Evolutionary conservation across 2,888 invertebrate species (phyloP).

Genomic region (Dicyrtomina minuta): DNA sequence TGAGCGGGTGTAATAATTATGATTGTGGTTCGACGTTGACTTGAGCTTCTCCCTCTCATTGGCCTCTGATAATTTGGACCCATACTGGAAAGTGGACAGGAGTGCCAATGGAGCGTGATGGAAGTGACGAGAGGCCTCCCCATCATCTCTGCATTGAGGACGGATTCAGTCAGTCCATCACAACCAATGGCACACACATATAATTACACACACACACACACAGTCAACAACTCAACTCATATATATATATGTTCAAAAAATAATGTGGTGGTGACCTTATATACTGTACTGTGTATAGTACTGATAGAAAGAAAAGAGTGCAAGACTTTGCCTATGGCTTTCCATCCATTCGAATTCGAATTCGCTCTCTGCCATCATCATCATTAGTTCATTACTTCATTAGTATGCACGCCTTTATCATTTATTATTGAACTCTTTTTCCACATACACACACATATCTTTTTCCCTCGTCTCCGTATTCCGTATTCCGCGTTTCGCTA

Average conservation of each 20-base stretch:
- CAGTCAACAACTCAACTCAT: background rate
- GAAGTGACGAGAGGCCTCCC: conserved; percentile 26
- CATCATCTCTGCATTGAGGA: conserved; percentile 31
- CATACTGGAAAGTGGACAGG: conserved; percentile 34
- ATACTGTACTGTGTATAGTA: too few relatives aligned
- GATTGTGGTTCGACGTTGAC: background rate
- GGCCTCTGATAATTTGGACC: conserved; percentile 35
- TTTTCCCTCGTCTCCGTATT: too few relatives aligned
- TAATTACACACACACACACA: background rate
- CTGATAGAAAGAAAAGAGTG: too few relatives aligned
- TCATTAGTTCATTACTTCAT: too few relatives aligned
- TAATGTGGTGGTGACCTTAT: conserved; percentile 36
- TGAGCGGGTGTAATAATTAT: too few relatives aligned
- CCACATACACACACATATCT: too few relatives aligned
- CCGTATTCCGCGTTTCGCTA: too few relatives aligned
- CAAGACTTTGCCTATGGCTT: conserved; percentile 14
- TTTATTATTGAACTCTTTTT: too few relatives aligned
- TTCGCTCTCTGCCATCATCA: background rate
- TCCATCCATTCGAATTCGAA: too few relatives aligned
- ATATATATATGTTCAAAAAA: too few relatives aligned
- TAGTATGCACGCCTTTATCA: conserved; percentile 31
- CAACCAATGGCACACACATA: conserved; percentile 28
- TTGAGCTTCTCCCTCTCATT: conserved; percentile 30
- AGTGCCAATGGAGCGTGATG: conserved; percentile 30
- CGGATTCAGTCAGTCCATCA: conserved; percentile 16